Percentiles rank a stretch among this genome's conserved stretches.
phyloP scores from a whole-genome alignment of 2,113 vertebrate species.

The Chinchilla lanigera region DNA sequence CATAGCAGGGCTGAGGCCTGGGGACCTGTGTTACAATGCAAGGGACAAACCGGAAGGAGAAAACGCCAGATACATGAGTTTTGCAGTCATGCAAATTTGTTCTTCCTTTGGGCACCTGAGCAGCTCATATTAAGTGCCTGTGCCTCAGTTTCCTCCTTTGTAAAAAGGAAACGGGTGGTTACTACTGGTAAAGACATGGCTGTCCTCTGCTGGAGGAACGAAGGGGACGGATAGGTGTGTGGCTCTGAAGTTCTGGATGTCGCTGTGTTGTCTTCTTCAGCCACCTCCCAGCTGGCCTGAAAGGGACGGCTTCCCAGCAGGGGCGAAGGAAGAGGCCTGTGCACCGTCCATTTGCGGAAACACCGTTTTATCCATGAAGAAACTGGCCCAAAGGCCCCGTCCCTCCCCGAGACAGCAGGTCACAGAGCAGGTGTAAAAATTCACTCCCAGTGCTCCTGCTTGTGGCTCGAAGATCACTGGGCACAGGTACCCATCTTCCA shows the following conservation, averaged over 20 bases:
- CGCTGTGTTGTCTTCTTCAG: not conserved
- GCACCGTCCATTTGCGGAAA: fast-evolving
- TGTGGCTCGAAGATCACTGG: not conserved
- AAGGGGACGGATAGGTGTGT: not conserved
- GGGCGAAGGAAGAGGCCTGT: too few relatives aligned
- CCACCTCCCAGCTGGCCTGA: not conserved
- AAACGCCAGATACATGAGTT: not conserved
- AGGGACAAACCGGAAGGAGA: not conserved
- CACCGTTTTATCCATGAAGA: not conserved
- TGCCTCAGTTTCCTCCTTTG: not conserved
- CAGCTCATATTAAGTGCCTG: not conserved
- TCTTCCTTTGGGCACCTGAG: not conserved
- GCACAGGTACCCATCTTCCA: not conserved
- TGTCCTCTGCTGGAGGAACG: not conserved
- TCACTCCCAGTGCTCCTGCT: too few relatives aligned
- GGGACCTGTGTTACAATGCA: fast-evolving
- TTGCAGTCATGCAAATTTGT: not conserved
- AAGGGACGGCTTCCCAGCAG: not conserved
- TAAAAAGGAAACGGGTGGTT: not conserved
- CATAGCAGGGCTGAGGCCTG: not conserved
- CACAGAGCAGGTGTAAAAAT: not conserved
- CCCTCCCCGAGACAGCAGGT: too few relatives aligned
- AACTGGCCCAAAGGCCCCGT: not conserved
- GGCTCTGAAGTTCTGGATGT: not conserved
- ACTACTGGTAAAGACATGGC: not conserved